A percentile compares a stretch with the other conserved stretches of the same genome.
phyloP scores from a whole-genome alignment of 2,113 vertebrate species.

The Anarrhichthys ocellatus region DNA sequence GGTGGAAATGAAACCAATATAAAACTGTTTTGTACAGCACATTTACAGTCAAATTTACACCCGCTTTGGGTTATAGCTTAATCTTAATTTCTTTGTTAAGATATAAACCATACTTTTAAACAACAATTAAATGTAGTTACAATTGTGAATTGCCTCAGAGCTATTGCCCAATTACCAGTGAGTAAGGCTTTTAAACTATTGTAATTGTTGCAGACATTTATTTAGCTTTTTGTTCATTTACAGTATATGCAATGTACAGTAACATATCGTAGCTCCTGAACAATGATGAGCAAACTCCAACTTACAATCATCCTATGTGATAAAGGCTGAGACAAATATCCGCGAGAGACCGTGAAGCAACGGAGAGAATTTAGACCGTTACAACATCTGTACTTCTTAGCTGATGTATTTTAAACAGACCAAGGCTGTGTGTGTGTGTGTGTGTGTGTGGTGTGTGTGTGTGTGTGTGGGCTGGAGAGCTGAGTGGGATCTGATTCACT shows the following conservation, averaged over 20 bases:
- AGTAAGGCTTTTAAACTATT: not conserved
- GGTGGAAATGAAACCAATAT: not conserved
- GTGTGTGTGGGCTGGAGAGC: conserved; percentile 6
- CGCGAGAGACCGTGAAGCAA: too few species aligned
- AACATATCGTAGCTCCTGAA: not conserved
- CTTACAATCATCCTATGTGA: not conserved
- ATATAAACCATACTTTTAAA: not conserved
- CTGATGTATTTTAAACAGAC: not conserved
- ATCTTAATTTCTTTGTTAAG: not conserved
- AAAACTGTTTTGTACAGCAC: not conserved
- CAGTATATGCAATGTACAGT: not conserved
- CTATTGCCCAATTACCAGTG: not conserved
- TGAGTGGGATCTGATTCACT: conserved; percentile 16
- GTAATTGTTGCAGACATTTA: not conserved
- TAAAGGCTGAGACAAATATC: too few species aligned
- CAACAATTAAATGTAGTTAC: not conserved
- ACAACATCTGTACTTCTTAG: not conserved
- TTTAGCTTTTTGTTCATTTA: not conserved
- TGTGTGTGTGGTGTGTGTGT: not conserved
- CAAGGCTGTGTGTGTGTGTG: too few species aligned
- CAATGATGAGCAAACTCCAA: not conserved
- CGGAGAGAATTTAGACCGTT: too few species aligned
- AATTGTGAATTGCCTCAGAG: not conserved
- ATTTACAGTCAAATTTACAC: not conserved
- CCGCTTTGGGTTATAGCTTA: not conserved